Base-by-base conservation (phyloP, 2,797 vertebrate genomes). In the Rhodeus uyekii region DNA sequence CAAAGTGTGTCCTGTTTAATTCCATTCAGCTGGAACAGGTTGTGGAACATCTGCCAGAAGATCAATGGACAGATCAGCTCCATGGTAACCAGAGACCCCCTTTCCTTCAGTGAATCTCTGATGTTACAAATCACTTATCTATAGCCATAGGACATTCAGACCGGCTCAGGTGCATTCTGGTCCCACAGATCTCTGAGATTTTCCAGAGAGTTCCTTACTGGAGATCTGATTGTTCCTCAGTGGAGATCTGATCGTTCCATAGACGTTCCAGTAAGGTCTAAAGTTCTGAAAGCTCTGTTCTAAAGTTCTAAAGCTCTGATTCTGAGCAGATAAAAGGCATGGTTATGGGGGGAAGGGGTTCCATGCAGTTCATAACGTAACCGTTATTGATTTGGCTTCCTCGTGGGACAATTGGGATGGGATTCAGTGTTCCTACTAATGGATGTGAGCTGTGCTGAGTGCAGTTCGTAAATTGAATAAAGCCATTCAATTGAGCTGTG, bases 51-150 rank as follows among this genome's bases (percentile, higher is more conserved):
- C 87, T 92, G 90, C 78, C 78, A 84, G 34, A 32, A 72, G 68
- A 91, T 91, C 86, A 87, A 87, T 86, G 80, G 84, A 27, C 82
- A 71, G 80, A 89, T 90, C 89, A 84, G 87, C 80, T 78, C 39
- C 50, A 82, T 81, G 76, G 78, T 53, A 77, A 78, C 84, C 29
- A 46, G 63, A 76, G 72, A 50, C 64, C 27, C 61, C 12, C 3
- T n/a, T n/a, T 36, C 42, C 74, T 85, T 82, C 64, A 9, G 46
- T 53, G 24, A 39, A 53, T 55, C 64, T 67, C 76, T 22, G 76
- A 27, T 72, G 69, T 50, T 34, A 36, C 32, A 74, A 22, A 55
- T 39, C 50, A 27, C 50, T 38, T 48, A n/a, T 55, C n/a, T 39
- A 27, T 74, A 5, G 18, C 10, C 6, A 0, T 8, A 2, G 22